phyloP scores from a whole-genome alignment of 2,797 vertebrate species.

The Ataeniobius toweri region DNA sequence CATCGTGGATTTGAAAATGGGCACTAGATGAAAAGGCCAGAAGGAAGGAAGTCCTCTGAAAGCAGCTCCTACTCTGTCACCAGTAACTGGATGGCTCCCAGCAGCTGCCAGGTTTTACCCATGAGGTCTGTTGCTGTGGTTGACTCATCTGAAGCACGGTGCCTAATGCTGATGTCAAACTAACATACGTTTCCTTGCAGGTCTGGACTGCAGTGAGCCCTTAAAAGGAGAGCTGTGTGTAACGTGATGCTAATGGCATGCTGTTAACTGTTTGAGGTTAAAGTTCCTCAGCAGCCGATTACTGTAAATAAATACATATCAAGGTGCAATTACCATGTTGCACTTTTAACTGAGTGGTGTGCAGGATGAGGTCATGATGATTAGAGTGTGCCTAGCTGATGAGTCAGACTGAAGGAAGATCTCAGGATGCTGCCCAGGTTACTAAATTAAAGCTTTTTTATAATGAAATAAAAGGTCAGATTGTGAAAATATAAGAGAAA shows the following conservation, averaged over 20 bases:
- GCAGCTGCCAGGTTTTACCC: conserved; percentile 17
- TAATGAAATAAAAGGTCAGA: neutral
- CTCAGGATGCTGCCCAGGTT: conserved; percentile 11
- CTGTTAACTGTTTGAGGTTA: conserved; percentile 25
- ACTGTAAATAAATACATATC: conserved; percentile 28
- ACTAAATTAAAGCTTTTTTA: neutral
- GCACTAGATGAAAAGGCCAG: conserved; percentile 41
- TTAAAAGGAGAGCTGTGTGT: conserved; percentile 52
- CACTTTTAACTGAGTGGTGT: conserved; percentile 7
- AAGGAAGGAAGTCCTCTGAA: conserved; percentile 50
- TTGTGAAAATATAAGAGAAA: neutral
- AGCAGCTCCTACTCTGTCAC: conserved; percentile 40
- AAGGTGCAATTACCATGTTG: conserved; percentile 17
- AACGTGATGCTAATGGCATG: conserved; percentile 15
- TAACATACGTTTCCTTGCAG: conserved; percentile 3
- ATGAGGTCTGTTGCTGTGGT: conserved; percentile 16
- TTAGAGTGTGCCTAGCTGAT: conserved; percentile 24
- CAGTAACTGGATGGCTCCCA: conserved; percentile 32
- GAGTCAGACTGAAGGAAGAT: conserved; percentile 31
- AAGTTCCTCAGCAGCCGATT: conserved; percentile 9
- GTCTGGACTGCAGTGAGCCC: conserved; percentile 24
- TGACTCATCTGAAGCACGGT: conserved; percentile 43
- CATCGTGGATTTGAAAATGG: conserved; percentile 25
- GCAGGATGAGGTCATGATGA: conserved; percentile 24
- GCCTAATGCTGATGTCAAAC: conserved; percentile 11